Percentiles rank a stretch among this genome's conserved stretches.
These are phyloP conservation scores for Spilogale gracilis DNA, from an alignment of 2,113 vertebrate species.

Conservation along the genomic window DNA sequence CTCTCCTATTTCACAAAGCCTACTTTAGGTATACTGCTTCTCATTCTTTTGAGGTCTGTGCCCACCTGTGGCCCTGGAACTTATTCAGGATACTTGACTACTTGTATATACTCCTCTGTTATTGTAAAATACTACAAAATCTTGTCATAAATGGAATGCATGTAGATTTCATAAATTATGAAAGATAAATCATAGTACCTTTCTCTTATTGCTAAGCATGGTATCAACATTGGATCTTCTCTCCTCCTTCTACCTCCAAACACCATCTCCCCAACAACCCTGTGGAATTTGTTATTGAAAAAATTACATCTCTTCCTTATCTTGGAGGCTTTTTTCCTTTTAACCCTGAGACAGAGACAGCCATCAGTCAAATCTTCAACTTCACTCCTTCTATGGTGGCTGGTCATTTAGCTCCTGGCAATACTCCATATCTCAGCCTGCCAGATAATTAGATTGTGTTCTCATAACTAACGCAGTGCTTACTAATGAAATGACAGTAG, in stretches of 20 bases:
- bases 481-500: not conserved
- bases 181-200: not conserved
- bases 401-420: not conserved
- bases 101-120: not conserved
- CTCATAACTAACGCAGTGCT: not conserved
- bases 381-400: not conserved
- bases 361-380: not conserved
- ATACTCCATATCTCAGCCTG: not conserved
- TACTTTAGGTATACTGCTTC: not conserved
- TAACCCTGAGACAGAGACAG: not conserved
- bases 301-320: not conserved
- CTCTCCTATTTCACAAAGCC: not conserved
- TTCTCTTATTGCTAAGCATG: not conserved
- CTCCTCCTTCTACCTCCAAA: not conserved
- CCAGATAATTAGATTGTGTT: not conserved
- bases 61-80: not conserved
- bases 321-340: not conserved
- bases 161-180: not conserved
- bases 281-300: too few relatives aligned
- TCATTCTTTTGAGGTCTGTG: not conserved
- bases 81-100: not conserved
- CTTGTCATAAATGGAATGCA: not conserved
- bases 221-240: not conserved
- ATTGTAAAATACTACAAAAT: not conserved
- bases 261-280: not conserved